Conservation (phyloP, 2,113 vertebrate species). For the Oenanthe oenanthe region DNA sequence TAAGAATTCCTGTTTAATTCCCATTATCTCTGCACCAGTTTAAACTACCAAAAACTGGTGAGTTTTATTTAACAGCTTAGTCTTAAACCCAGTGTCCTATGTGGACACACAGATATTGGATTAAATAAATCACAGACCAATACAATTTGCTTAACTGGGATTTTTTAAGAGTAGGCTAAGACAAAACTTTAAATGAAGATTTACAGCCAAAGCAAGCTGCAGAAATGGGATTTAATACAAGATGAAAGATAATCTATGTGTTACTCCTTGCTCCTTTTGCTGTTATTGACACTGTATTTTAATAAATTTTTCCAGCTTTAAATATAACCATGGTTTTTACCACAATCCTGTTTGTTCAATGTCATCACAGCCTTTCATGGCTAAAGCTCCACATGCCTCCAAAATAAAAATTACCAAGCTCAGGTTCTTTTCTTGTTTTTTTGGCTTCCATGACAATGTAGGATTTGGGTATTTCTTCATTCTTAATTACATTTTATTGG, state of each 20-base stretch:
- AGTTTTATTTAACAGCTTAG: background rate
- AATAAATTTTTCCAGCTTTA: background rate
- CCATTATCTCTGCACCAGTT: background rate
- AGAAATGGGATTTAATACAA: background rate
- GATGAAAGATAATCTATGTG: background rate
- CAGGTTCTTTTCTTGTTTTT: background rate
- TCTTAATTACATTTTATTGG: background rate
- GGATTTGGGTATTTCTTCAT: background rate
- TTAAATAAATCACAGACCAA: background rate
- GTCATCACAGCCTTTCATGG: background rate
- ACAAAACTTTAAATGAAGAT: constrained; percentile 9
- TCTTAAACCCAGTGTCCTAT: background rate
- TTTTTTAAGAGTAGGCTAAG: background rate
- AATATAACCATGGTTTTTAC: background rate
- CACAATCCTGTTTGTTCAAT: background rate
- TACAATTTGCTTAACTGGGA: background rate
- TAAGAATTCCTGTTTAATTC: background rate
- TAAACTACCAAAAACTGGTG: background rate
- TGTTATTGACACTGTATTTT: background rate
- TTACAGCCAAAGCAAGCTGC: background rate
- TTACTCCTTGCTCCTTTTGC: background rate
- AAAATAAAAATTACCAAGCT: background rate
- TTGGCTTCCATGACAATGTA: background rate
- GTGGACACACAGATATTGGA: background rate
- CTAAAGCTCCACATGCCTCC: background rate